phyloP scores from a whole-genome alignment of 2,113 vertebrate species.

The Pantherophis guttatus region DNA sequence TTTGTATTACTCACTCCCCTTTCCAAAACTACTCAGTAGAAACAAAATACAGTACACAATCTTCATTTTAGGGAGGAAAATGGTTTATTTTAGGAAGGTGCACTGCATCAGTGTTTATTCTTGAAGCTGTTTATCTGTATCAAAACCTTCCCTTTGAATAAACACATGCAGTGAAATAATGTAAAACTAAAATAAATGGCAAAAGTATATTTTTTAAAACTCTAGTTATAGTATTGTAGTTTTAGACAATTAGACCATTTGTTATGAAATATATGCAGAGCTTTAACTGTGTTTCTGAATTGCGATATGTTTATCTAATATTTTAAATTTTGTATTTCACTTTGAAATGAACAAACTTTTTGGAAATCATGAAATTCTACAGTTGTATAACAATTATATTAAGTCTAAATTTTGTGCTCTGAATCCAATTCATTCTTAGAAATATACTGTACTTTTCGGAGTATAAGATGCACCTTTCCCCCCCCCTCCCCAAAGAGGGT shows the following conservation, averaged over 20 bases:
- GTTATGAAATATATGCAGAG: background rate
- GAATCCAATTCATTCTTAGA: background rate
- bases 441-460: background rate
- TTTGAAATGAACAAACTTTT: background rate
- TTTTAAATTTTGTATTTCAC: background rate
- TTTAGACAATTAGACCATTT: background rate
- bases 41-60: background rate
- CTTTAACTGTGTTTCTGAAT: background rate
- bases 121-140: constrained; percentile 16
- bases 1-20: background rate
- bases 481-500: too few species aligned
- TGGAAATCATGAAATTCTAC: background rate
- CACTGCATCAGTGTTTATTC: background rate
- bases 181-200: background rate
- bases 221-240: background rate
- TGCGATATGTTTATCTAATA: background rate
- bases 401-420: background rate
- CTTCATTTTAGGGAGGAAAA: background rate
- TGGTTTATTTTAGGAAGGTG: background rate
- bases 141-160: constrained; percentile 27
- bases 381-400: background rate
- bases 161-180: constrained; percentile 5
- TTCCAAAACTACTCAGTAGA: background rate
- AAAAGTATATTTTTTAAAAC: background rate
- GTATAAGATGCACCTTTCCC: too few species aligned